A percentile compares a stretch with the other conserved stretches of the same genome.
Conservation (phyloP, 2,888 invertebrate genomes). For the Eustalomyia histrio region DNA sequence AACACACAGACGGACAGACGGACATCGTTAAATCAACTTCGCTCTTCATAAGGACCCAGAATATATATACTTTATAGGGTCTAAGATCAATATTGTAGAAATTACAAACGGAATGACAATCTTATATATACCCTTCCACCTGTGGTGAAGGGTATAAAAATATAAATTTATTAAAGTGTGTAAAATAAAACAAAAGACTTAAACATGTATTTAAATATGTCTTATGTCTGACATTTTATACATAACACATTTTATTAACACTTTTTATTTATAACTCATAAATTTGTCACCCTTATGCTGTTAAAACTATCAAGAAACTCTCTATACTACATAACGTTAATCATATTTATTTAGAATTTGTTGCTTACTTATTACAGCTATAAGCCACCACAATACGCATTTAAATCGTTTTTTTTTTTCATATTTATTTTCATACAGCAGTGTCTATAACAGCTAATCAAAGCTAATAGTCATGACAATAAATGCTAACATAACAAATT, state of each 20-base stretch:
- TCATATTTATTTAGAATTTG: conserved; percentile 50
- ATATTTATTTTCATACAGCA: conserved; percentile 17
- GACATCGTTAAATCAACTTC: too few species aligned
- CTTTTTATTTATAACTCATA: conserved; percentile 57
- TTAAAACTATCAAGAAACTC: conserved; percentile 23
- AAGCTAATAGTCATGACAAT: conserved; percentile 65
- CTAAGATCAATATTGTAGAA: too few species aligned
- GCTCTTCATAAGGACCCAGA: too few species aligned
- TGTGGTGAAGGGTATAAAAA: too few species aligned
- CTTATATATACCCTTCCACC: too few species aligned
- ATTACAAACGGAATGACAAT: too few species aligned
- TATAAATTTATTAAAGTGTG: conserved; percentile 11
- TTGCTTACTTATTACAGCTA: neutral
- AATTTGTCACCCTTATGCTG: conserved; percentile 52
- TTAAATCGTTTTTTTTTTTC: conserved; percentile 24
- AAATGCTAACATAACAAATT: conserved; percentile 61
- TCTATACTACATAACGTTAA: conserved; percentile 49
- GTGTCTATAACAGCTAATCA: conserved; percentile 58
- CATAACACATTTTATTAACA: conserved; percentile 35
- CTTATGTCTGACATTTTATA: neutral
- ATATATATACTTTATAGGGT: too few species aligned
- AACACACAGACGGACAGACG: too few species aligned
- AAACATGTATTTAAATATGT: conserved; percentile 24
- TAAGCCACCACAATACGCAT: conserved; percentile 54
- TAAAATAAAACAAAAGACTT: conserved; percentile 43